Evolutionary conservation across 2,888 invertebrate species (phyloP), one percentile per base, ranked within the genome.

Genomic region (Selenia dentaria): DNA sequence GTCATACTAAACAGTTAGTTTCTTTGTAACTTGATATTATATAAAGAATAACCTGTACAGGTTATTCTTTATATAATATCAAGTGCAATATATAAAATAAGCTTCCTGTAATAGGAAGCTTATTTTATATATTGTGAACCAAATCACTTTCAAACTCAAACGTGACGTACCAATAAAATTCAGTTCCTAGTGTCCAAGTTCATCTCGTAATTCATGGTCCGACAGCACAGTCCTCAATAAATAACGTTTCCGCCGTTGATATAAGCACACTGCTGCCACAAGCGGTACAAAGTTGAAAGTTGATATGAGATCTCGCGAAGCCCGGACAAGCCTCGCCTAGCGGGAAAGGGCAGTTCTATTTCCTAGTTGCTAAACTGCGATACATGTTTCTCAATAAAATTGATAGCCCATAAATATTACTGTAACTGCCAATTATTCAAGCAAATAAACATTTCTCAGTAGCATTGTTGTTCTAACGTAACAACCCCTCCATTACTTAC

Each of bases 271-370:
- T 63, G 63, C 70, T 76, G 74, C 75, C 72, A 72, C 72, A 66
- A 74, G 63, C 66, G 59, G 78, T 72, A 81, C 81, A 79, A 75
- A 83, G 83, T 87, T 83, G 79, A 85, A 77, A 75, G 76, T 77
- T 74, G 85, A 87, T 88, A 85, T 67, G 59, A 62, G 70, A 86
- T 88, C 88, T 86, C 70, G 74, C 78, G 72, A 76, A 70, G 74
- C 60, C 51, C 37, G 62, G 74, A 83, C 78, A 78, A 73, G 75
- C 64, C 70, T 67, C 54, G 66, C 62, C 53, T 71, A 70, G 73
- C 76, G 68, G 68, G 75, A 70, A 73, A 66, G 59, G 52, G 59
- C 57, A 62, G 66, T 64, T 54, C 61, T 57, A 59, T 64, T 62
- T 56, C 59, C 60, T 53, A 50, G 50, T 57, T 51, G 51, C 34